Conservation (phyloP, 2,113 vertebrate species). For the Camarhynchus parvulus region DNA sequence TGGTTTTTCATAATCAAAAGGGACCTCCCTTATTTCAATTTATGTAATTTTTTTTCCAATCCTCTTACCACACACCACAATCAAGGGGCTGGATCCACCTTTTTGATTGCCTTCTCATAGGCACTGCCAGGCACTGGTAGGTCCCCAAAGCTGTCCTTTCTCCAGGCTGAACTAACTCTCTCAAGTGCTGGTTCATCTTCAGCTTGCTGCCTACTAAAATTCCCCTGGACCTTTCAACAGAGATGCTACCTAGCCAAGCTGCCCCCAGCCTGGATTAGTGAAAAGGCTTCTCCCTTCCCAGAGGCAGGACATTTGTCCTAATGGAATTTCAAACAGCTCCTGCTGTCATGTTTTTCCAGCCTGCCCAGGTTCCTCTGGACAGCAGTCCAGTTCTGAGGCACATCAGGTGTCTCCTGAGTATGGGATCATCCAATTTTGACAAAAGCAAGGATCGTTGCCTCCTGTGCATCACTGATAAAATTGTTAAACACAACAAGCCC, state of each 20-base stretch:
- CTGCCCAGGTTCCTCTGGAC: background rate
- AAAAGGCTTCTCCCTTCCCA: background rate
- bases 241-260: background rate
- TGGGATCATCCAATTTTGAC: background rate
- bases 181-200: background rate
- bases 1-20: background rate
- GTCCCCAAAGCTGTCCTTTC: background rate
- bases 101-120: background rate
- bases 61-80: background rate
- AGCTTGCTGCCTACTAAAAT: background rate
- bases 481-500: background rate
- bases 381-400: background rate
- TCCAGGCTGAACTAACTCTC: background rate
- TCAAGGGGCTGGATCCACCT: background rate
- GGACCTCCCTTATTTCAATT: background rate
- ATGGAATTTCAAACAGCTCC: background rate
- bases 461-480: background rate
- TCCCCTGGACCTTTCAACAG: background rate
- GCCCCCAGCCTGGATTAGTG: background rate
- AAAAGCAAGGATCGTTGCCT: background rate
- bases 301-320: background rate
- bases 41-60: background rate
- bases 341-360: background rate
- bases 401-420: background rate
- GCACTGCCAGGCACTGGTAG: background rate